Percentiles rank a stretch among this genome's conserved stretches.
These are phyloP conservation scores for Tipula vernalis DNA, from an alignment of 2,888 invertebrate species.

Conservation along the genomic window DNA sequence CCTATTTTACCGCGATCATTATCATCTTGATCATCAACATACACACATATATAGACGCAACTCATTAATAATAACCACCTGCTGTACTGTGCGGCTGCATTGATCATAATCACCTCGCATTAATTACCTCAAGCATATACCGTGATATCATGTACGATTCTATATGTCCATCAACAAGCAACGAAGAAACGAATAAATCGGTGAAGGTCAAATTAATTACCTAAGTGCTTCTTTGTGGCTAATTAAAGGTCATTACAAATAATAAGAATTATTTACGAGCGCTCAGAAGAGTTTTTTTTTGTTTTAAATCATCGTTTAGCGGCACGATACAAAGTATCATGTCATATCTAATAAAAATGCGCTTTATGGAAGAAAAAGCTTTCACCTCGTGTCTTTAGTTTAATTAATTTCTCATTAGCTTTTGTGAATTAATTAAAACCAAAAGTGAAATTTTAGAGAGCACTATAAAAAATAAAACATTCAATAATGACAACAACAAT, in stretches of 20 bases:
- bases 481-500: not conserved
- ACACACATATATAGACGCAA: not conserved
- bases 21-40: not conserved
- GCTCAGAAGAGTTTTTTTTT: not conserved
- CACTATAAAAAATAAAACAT: not conserved
- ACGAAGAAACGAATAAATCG: not conserved
- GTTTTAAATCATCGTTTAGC: not conserved
- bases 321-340: not conserved
- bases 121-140: not conserved
- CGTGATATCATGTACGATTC: not conserved
- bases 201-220: not conserved
- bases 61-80: not conserved
- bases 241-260: not conserved
- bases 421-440: not conserved
- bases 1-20: not conserved
- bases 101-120: not conserved
- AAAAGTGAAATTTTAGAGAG: not conserved
- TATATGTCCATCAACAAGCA: not conserved
- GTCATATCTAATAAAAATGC: not conserved
- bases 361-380: not conserved
- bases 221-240: not conserved
- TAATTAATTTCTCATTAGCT: not conserved
- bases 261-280: not conserved
- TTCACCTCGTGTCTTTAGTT: not conserved
- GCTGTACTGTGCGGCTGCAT: not conserved